phyloP scores from a whole-genome alignment of 1,140 invertebrate genomes.

The Octopus sinensis region DNA sequence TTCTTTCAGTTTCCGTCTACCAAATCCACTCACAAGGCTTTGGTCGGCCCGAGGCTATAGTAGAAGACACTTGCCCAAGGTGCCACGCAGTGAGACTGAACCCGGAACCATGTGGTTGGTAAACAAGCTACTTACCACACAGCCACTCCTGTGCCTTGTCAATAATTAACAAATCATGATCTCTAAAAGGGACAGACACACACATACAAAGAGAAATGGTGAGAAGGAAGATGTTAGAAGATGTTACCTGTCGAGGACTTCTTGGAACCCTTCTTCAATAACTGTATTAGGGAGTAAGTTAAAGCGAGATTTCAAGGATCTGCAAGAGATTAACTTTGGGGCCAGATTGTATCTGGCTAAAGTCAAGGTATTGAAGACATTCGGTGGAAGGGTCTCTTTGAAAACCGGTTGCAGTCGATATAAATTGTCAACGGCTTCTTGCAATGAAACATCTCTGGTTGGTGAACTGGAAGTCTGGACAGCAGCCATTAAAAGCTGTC shows the following conservation, averaged over 20 bases:
- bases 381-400: neutral
- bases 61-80: too few species aligned
- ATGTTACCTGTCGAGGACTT: constrained; percentile 35
- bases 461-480: constrained; percentile 12
- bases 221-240: neutral
- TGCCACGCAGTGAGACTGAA: too few species aligned
- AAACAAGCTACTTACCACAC: too few species aligned
- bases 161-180: too few species aligned
- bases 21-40: too few species aligned
- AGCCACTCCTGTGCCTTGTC: too few species aligned
- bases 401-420: neutral
- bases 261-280: constrained; percentile 42
- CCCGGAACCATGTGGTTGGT: too few species aligned
- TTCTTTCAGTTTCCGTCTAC: too few species aligned
- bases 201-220: too few species aligned
- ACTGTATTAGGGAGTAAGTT: constrained; percentile 32
- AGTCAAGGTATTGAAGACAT: neutral
- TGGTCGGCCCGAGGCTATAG: too few species aligned
- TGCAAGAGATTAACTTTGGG: neutral
- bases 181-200: too few species aligned
- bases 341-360: neutral
- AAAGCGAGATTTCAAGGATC: neutral
- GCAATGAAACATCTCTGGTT: constrained; percentile 18
- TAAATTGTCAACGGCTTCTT: constrained; percentile 19
- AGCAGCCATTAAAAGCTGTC: constrained; percentile 16